These are phyloP conservation scores for Pelobates fuscus DNA, from an alignment of 2,113 vertebrate genomes.

Conservation along the genomic window DNA sequence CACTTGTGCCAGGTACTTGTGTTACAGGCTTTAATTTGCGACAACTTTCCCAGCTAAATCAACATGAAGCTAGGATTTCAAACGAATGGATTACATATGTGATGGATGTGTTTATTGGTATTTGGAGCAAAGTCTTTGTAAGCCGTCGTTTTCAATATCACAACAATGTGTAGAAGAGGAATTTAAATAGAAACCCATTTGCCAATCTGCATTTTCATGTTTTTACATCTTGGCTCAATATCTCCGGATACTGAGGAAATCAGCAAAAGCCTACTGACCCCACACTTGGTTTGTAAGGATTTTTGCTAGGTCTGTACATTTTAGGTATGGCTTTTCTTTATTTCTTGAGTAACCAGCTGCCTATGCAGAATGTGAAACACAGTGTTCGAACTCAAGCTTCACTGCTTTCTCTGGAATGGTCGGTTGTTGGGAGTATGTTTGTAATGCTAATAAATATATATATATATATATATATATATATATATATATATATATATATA, in stretches of 20 bases:
- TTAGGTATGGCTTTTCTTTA: no score
- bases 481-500: no score
- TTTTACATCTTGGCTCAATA: constrained; percentile 39
- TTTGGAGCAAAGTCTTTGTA: constrained; percentile 34
- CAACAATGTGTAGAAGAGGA: constrained; percentile 33
- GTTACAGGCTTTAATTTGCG: constrained; percentile 45
- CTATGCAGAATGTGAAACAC: no score
- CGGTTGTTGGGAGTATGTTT: no score
- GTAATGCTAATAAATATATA: no score
- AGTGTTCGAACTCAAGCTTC: no score
- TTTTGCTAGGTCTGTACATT: no score
- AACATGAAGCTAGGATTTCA: constrained; percentile 31
- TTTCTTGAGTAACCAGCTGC: no score
- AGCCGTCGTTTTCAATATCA: constrained; percentile 31
- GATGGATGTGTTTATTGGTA: constrained; percentile 47
- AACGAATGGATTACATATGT: constrained; percentile 40
- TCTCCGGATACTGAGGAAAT: not conserved
- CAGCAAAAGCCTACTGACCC: not conserved
- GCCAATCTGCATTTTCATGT: constrained; percentile 48
- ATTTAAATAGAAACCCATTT: constrained; percentile 3
- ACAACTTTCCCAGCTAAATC: constrained; percentile 40
- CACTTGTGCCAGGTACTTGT: constrained; percentile 37
- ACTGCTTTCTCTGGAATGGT: no score
- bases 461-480: no score
- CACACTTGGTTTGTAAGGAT: no score